A percentile compares a stretch with the other conserved stretches of the same genome.
phyloP scores from a whole-genome alignment of 92 coral and sea anemone species.

The Paragorgia papillata region DNA sequence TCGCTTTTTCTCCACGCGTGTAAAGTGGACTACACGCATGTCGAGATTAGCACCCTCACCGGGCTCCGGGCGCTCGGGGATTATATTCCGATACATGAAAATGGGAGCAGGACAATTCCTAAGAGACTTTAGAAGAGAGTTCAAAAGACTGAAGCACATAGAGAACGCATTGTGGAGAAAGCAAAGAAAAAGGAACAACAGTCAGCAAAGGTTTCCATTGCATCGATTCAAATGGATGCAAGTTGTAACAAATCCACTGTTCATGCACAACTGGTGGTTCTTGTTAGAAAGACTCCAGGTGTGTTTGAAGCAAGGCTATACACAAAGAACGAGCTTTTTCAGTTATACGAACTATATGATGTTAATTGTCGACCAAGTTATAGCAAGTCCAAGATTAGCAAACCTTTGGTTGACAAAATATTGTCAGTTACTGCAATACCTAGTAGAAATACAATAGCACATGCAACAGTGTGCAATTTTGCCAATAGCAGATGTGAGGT shows the following conservation, averaged over 20 bases:
- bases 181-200: slow-evolving; percentile 5
- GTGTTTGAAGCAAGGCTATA: slow-evolving; percentile 20
- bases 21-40: no score
- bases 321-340: slow-evolving; percentile 18
- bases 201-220: slow-evolving; percentile 23
- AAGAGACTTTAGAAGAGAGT: slow-evolving; percentile 35
- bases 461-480: background rate
- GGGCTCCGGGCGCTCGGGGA: no score
- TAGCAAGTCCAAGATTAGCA: slow-evolving; percentile 23
- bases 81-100: slow-evolving; percentile 15
- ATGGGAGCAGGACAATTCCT: slow-evolving; percentile 38
- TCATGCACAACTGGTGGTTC: slow-evolving; percentile 28
- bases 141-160: slow-evolving; percentile 42
- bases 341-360: slow-evolving; percentile 16
- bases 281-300: slow-evolving; percentile 32
- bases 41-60: no score
- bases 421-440: slow-evolving; percentile 1
- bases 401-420: slow-evolving; percentile 26
- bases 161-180: slow-evolving; percentile 15
- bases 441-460: slow-evolving; percentile 7
- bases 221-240: slow-evolving; percentile 11
- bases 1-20: no score
- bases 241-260: slow-evolving; percentile 16
- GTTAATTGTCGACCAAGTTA: slow-evolving; percentile 9
- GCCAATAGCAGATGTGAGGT: background rate